These are phyloP conservation scores for Apostichopus californicus DNA, from an alignment of 35 echinoderm and acorn worm species.

Conservation along the genomic window DNA sequence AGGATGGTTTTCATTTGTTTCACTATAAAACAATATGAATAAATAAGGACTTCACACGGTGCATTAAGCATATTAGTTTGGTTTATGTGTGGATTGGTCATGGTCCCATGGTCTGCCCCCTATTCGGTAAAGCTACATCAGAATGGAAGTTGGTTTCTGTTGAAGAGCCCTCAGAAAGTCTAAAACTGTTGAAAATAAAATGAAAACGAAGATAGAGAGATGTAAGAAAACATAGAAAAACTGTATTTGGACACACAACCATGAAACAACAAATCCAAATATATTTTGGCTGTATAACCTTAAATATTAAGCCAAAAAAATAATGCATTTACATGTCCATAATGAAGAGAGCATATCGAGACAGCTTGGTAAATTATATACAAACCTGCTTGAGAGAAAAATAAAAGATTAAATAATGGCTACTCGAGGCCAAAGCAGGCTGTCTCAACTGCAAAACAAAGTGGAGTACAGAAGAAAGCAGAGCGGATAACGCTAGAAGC, in stretches of 20 bases:
- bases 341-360: background rate
- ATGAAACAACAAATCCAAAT: too few relatives aligned
- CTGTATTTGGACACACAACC: too few relatives aligned
- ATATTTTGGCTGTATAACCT: too few relatives aligned
- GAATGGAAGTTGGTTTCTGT: conserved; percentile 43
- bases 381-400: conserved; percentile 54
- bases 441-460: background rate
- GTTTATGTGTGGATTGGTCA: conserved; percentile 8
- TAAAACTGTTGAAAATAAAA: conserved; percentile 28
- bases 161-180: conserved; percentile 14
- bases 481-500: conserved; percentile 7
- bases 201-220: background rate
- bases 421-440: background rate
- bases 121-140: conserved; percentile 2
- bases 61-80: conserved; percentile 14
- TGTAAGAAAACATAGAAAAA: too few relatives aligned
- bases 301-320: too few relatives aligned
- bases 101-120: conserved; percentile 5
- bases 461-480: conserved; percentile 15
- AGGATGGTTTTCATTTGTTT: background rate
- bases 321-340: too few relatives aligned
- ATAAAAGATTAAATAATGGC: conserved; percentile 11
- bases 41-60: conserved; percentile 20
- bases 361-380: background rate
- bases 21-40: background rate